Base-by-base conservation (phyloP, 2,113 vertebrate species). In the Seriola quinqueradiata region DNA sequence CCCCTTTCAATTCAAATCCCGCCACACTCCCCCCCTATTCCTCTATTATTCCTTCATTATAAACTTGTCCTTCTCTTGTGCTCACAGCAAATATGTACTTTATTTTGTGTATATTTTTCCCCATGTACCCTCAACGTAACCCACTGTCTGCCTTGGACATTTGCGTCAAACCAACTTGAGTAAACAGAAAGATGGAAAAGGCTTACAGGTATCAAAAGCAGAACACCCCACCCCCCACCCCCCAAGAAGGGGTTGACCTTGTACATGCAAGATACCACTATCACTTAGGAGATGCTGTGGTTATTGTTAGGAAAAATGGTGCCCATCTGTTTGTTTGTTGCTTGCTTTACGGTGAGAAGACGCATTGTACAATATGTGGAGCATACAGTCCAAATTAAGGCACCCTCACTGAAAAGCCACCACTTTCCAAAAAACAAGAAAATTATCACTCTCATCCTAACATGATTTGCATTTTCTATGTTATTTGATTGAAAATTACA, bases 21-120 rank as follows among this genome's bases (percentile, higher is more conserved):
- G 1, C 36, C 52, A 80, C 78, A 85, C 75, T 80, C 59, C 64
- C 28, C 50, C 48, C 60, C 46, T 52, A 34, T 86, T 79, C 46
- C 61, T 58, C 40, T 40, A 81, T 75, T 44, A 81, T 73, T 81
- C 76, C 77, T 71, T 80, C 83, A 83, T 79, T 60, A 79, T 71
- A 70, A 81, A 92, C 83, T 86, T 84, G 84, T 89, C 79, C 81
- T 92, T 93, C 83, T 85, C 74, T 75, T 77, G 40, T 60, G 71
- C 58, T 85, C 71, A 19, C 59, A 79, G 59, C 6, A 85, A 83
- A 84, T 84, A 81, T 65, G 25, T 80, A 55, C 59, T 85, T 80
- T 67, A 85, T 57, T 84, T 75, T 81, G 75, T 87, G 75, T 66
- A 77, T 3, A 68, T 78, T 19, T 75, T 79, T 84, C 46, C 23